Percentiles rank a stretch among this genome's conserved stretches.
Conservation (phyloP, 2,888 invertebrate genomes). For the Tiliacea aurago region DNA sequence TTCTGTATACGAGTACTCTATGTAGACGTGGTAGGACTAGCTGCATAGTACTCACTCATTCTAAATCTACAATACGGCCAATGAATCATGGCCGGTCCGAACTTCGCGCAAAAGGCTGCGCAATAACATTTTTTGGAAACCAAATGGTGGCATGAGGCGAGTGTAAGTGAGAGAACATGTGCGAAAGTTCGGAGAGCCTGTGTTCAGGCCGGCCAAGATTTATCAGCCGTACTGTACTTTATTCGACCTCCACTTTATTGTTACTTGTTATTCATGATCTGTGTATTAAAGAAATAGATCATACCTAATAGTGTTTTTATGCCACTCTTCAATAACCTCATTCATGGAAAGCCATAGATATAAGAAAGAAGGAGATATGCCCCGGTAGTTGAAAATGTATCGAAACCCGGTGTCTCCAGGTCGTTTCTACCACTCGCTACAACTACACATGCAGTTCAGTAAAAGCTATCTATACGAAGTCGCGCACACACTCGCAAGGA, state of each 20-base stretch:
- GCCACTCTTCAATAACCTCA: neutral
- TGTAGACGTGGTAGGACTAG: too few species aligned
- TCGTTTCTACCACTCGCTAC: too few species aligned
- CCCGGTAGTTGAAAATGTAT: too few species aligned
- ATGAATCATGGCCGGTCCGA: neutral
- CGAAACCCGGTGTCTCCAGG: too few species aligned
- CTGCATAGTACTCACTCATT: too few species aligned
- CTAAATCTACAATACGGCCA: neutral
- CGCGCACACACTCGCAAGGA: too few species aligned
- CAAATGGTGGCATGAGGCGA: neutral
- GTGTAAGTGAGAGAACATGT: neutral
- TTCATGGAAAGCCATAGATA: too few species aligned
- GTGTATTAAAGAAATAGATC: constrained; percentile 10
- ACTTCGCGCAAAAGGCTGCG: neutral
- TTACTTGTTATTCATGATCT: constrained; percentile 7
- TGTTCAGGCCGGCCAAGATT: neutral
- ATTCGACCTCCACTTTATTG: neutral
- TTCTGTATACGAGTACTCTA: neutral
- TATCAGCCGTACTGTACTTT: neutral
- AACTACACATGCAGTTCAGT: too few species aligned
- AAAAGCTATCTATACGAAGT: too few species aligned
- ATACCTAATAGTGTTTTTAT: neutral
- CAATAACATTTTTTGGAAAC: neutral
- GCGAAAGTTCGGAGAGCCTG: neutral
- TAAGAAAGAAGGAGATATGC: too few species aligned